These are phyloP conservation scores for Artibeus jamaicensis DNA, from an alignment of 2,797 vertebrate genomes.

Conservation along the genomic window DNA sequence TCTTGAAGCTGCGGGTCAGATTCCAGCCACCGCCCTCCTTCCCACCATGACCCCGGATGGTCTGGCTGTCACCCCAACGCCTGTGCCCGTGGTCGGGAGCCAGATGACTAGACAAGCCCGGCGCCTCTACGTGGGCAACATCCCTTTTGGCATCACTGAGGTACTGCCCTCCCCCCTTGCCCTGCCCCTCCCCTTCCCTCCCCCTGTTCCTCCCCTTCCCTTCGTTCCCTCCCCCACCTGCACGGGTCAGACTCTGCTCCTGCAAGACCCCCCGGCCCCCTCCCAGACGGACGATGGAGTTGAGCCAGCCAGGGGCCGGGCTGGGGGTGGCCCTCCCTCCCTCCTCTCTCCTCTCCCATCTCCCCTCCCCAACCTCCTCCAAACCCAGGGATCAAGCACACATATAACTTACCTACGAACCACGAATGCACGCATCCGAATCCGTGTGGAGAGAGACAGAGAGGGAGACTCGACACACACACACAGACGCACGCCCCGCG, in stretches of 20 bases:
- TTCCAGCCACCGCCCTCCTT: constrained; percentile 93
- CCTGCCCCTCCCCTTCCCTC: not conserved
- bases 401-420: constrained; percentile 8
- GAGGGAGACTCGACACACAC: constrained; percentile 60
- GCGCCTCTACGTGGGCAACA: constrained; percentile 95
- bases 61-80: constrained; percentile 92
- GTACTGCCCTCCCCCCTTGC: constrained; percentile 77
- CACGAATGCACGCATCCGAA: not conserved
- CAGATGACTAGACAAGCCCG: constrained; percentile 96
- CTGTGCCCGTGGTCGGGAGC: constrained; percentile 94
- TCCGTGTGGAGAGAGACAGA: constrained; percentile 64
- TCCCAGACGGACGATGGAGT: constrained; percentile 75
- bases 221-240: constrained; percentile 32
- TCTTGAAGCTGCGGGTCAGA: constrained; percentile 91
- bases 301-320: constrained; percentile 77
- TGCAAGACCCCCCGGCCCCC: constrained; percentile 74
- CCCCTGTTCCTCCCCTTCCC: not conserved
- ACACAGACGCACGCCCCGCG: constrained; percentile 57
- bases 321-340: constrained; percentile 72
- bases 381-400: constrained; percentile 59
- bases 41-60: constrained; percentile 95
- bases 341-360: constrained; percentile 52
- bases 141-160: constrained; percentile 96
- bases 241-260: constrained; percentile 70
- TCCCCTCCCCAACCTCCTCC: constrained; percentile 50